These are phyloP conservation scores for Montipora sp. DNA, from an alignment of 64 coral and sea anemone species.

Conservation along the genomic window DNA sequence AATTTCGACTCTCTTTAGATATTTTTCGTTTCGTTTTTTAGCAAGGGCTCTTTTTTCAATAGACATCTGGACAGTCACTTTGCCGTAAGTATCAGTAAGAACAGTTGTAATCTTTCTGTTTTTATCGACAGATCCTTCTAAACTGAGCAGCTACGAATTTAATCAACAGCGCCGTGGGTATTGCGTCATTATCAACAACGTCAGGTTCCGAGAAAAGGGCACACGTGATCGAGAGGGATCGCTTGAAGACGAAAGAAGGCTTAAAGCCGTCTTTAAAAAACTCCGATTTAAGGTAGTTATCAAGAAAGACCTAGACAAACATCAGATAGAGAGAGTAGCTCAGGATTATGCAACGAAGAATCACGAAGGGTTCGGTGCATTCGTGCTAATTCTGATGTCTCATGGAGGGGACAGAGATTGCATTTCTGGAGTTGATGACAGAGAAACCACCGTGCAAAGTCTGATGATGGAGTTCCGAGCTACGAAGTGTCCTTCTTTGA, in stretches of 20 bases:
- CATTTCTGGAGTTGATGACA: constrained; percentile 34
- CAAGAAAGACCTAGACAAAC: neutral
- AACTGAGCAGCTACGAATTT: constrained; percentile 2
- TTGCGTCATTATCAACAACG: constrained; percentile 68
- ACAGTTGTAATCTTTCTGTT: too few species aligned
- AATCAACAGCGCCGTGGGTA: constrained; percentile 8
- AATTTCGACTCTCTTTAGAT: too few species aligned
- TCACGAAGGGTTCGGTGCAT: constrained; percentile 38
- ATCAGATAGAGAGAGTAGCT: neutral
- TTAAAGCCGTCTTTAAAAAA: neutral
- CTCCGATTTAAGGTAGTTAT: constrained; percentile 39
- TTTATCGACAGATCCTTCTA: neutral
- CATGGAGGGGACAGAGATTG: constrained; percentile 47
- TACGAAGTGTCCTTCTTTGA: constrained; percentile 12
- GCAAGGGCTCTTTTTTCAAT: too few species aligned
- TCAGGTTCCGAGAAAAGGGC: neutral
- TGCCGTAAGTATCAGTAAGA: too few species aligned
- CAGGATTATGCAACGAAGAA: neutral
- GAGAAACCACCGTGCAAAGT: neutral
- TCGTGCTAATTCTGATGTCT: constrained; percentile 53
- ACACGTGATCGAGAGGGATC: constrained; percentile 10
- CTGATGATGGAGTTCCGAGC: constrained; percentile 43
- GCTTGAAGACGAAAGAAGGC: constrained; percentile 8
- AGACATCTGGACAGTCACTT: too few species aligned
- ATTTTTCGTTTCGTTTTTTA: too few species aligned